A percentile compares a stretch with the other conserved stretches of the same genome.
These are phyloP conservation scores for Syngnathus rostellatus DNA, from an alignment of 2,797 vertebrate genomes.

Conservation along the genomic window DNA sequence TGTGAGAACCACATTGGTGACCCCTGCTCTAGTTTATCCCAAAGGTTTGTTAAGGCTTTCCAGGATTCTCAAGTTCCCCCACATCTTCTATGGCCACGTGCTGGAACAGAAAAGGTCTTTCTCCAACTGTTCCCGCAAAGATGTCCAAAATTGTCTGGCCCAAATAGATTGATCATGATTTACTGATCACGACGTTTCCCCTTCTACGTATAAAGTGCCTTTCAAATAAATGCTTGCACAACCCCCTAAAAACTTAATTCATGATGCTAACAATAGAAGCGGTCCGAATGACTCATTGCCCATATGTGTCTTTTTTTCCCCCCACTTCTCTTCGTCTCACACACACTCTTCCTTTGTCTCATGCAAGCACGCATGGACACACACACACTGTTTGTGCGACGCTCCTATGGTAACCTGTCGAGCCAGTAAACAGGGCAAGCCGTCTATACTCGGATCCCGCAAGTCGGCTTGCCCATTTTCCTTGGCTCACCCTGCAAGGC, in stretches of 20 bases:
- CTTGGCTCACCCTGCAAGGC: slow-evolving; percentile 56
- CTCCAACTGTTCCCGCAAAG: neutral
- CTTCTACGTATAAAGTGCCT: no score
- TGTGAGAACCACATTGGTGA: no score
- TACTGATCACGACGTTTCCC: neutral
- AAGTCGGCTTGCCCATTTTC: slow-evolving; percentile 54
- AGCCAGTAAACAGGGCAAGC: slow-evolving; percentile 60
- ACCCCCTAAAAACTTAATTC: neutral
- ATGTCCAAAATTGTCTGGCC: neutral
- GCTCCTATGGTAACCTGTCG: slow-evolving; percentile 68
- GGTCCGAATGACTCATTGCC: slow-evolving; percentile 27
- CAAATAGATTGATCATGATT: neutral
- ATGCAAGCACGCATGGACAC: slow-evolving; percentile 26
- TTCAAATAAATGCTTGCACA: neutral
- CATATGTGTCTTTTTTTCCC: slow-evolving; percentile 3
- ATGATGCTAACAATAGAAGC: slow-evolving; percentile 11
- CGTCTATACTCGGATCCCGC: slow-evolving; percentile 55
- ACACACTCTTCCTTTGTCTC: slow-evolving; percentile 24
- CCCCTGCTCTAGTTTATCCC: no score
- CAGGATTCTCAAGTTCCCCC: no score
- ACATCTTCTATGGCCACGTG: neutral
- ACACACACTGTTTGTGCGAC: slow-evolving; percentile 33
- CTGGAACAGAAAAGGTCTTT: neutral
- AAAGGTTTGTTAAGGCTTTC: no score
- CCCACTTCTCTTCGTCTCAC: slow-evolving; percentile 4